Conservation (phyloP, 2,888 invertebrate species). For the Melipona bicolor region DNA sequence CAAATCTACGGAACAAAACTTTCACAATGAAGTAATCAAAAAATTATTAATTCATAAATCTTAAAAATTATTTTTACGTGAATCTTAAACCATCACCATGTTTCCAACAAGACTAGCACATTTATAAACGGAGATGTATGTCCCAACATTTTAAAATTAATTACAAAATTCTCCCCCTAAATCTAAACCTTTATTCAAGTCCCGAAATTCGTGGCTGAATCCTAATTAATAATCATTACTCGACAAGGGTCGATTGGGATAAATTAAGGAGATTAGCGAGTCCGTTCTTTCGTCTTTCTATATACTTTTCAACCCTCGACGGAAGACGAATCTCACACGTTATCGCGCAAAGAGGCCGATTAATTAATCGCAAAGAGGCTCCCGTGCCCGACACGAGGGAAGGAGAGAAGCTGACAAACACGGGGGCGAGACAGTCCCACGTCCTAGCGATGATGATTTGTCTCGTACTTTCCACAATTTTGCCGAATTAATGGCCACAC, state of each 20-base stretch:
- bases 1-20: too few relatives aligned
- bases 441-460: conserved; percentile 52
- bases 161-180: background rate
- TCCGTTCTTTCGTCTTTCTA: background rate
- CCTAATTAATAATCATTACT: background rate
- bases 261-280: background rate
- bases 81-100: too few relatives aligned
- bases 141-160: background rate
- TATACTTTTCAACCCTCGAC: background rate
- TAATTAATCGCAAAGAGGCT: conserved; percentile 39
- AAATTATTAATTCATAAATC: too few relatives aligned
- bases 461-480: conserved; percentile 64
- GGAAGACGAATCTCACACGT: conserved; percentile 29
- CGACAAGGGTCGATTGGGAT: background rate
- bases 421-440: conserved; percentile 26
- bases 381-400: background rate
- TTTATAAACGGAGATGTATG: too few relatives aligned
- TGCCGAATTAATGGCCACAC: conserved; percentile 67
- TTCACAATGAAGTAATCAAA: too few relatives aligned
- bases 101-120: too few relatives aligned
- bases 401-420: conserved; percentile 29
- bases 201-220: background rate
- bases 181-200: background rate
- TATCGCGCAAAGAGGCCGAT: conserved; percentile 11
- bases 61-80: too few relatives aligned